Conservation (phyloP, 2,888 invertebrate species). For the Drosophila tripunctata region DNA sequence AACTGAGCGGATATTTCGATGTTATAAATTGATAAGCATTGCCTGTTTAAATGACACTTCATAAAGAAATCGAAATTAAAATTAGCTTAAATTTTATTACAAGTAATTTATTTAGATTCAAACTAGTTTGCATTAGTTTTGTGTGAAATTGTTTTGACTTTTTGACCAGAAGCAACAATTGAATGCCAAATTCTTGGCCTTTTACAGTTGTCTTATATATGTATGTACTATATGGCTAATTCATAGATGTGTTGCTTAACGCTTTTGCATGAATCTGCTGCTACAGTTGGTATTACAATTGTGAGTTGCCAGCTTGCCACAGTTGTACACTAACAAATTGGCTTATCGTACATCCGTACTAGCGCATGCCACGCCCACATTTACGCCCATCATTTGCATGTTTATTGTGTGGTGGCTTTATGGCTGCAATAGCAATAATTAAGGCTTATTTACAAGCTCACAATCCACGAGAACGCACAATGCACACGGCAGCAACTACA, state of each 20-base stretch:
- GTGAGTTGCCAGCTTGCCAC: background rate
- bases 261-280: background rate
- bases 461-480: constrained; percentile 51
- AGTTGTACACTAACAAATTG: constrained; percentile 47
- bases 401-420: constrained; percentile 79
- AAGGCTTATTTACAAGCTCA: constrained; percentile 78
- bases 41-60: too few relatives aligned
- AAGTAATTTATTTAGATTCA: too few relatives aligned
- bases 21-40: too few relatives aligned
- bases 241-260: constrained; percentile 4
- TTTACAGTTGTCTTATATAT: too few relatives aligned
- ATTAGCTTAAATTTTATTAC: too few relatives aligned
- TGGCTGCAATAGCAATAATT: constrained; percentile 74
- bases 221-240: background rate
- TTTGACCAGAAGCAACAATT: background rate
- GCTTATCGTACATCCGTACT: constrained; percentile 48
- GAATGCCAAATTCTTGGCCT: background rate
- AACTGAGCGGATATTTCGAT: too few relatives aligned
- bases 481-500: constrained; percentile 24
- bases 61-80: too few relatives aligned
- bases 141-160: too few relatives aligned
- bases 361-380: constrained; percentile 27
- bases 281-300: background rate
- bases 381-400: constrained; percentile 61
- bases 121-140: too few relatives aligned